These are phyloP conservation scores for Ctenodactylus gundi DNA, from an alignment of 2,113 vertebrate genomes.

Conservation along the genomic window DNA sequence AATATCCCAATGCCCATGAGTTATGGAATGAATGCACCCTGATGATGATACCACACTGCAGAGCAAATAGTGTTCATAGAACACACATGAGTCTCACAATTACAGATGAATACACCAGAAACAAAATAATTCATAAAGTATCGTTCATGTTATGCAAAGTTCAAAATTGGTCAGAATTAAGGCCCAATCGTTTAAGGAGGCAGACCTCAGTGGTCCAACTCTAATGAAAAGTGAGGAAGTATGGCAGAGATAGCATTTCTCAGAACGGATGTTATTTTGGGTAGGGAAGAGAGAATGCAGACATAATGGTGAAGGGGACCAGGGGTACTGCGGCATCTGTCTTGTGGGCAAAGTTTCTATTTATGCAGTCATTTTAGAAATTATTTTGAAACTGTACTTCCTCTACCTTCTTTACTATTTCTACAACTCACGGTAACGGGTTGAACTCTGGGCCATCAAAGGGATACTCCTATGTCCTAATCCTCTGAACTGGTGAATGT, in stretches of 20 bases:
- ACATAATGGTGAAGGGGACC: fast-evolving
- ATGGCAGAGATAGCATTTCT: neutral
- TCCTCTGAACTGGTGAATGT: neutral
- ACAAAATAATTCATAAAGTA: neutral
- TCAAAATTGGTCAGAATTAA: neutral
- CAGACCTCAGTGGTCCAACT: neutral
- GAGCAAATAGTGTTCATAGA: neutral
- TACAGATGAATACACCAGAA: neutral
- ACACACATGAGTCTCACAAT: neutral
- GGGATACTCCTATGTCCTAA: neutral
- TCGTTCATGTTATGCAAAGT: neutral
- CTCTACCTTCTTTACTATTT: neutral
- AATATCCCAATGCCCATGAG: neutral
- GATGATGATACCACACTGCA: too few relatives aligned
- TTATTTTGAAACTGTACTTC: neutral
- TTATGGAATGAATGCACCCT: neutral
- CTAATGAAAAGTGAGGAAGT: neutral
- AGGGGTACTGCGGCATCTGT: fast-evolving
- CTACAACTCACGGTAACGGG: neutral
- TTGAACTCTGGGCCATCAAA: neutral
- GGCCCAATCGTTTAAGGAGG: neutral
- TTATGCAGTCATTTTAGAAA: neutral
- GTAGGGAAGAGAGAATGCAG: neutral
- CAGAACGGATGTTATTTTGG: neutral
- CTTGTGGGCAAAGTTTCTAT: neutral